These are phyloP conservation scores for Choloepus hoffmanni DNA, from an alignment of 2,113 vertebrate species.

Conservation along the genomic window DNA sequence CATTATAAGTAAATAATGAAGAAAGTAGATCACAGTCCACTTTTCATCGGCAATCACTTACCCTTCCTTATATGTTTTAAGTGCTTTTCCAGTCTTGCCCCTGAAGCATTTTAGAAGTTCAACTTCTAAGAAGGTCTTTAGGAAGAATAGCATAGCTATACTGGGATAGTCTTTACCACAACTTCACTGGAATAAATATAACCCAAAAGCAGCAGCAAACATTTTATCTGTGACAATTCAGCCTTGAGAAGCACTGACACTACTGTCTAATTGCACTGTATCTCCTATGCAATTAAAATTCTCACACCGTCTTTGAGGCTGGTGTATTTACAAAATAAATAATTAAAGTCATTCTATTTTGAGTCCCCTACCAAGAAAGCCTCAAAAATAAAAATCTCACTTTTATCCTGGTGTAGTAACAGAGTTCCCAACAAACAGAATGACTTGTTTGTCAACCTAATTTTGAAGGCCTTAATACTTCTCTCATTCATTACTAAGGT, in stretches of 20 bases:
- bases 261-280: conserved; percentile 68
- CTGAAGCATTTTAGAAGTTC: conserved; percentile 43
- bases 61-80: background rate
- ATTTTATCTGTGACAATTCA: conserved; percentile 75
- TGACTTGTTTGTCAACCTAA: background rate
- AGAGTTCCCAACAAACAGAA: background rate
- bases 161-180: conserved; percentile 16
- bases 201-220: conserved; percentile 70
- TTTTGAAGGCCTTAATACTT: background rate
- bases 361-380: conserved; percentile 4
- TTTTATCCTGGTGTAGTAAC: background rate
- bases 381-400: background rate
- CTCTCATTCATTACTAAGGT: background rate
- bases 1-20: conserved; percentile 27
- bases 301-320: conserved; percentile 57
- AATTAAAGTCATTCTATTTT: conserved; percentile 55
- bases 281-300: conserved; percentile 79
- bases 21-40: background rate
- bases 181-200: conserved; percentile 54
- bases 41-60: conserved; percentile 37
- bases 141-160: conserved; percentile 40
- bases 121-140: conserved; percentile 15
- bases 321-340: conserved; percentile 65
- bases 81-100: background rate
- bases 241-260: conserved; percentile 56